These are phyloP conservation scores for Tigriopus japonicus DNA, from an alignment of 1,140 invertebrate species.

Conservation along the genomic window DNA sequence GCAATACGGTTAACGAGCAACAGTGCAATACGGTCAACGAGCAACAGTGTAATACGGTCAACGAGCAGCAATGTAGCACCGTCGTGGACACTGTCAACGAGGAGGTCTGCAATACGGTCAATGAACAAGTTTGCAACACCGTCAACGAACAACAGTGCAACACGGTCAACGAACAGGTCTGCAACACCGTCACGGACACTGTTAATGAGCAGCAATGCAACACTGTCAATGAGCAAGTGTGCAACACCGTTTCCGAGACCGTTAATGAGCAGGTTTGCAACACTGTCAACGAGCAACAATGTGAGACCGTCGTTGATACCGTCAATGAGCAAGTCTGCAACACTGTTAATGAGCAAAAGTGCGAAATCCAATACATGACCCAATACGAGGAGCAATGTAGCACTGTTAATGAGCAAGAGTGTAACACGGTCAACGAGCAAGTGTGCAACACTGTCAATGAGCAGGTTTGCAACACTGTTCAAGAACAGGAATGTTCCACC, in stretches of 20 bases:
- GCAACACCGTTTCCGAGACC: constrained; percentile 7
- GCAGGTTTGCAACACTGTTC: constrained; percentile 7
- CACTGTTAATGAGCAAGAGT: constrained; percentile 13
- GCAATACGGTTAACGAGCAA: constrained; percentile 7
- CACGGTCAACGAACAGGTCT: constrained; percentile 11
- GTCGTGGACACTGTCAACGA: background rate
- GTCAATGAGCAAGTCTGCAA: constrained; percentile 12
- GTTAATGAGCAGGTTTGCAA: constrained; percentile 8
- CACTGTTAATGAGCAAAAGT: constrained; percentile 10
- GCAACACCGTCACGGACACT: constrained; percentile 2
- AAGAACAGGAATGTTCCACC: constrained; percentile 10
- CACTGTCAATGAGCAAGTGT: constrained; percentile 10
- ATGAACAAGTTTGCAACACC: constrained; percentile 1
- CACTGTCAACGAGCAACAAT: background rate
- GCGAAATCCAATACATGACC: constrained; percentile 11
- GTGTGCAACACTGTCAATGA: constrained; percentile 11
- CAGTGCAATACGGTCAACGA: constrained; percentile 12
- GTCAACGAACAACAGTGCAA: constrained; percentile 9
- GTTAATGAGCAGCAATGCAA: constrained; percentile 7
- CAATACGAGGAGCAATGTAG: constrained; percentile 1
- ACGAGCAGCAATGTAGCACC: constrained; percentile 8
- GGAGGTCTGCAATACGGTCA: constrained; percentile 2
- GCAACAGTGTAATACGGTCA: constrained; percentile 5
- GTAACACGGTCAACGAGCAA: constrained; percentile 9
- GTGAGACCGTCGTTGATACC: constrained; percentile 8